Evolutionary conservation across 2,113 vertebrate species (phyloP).

Genomic region (Micronycteris hirsuta): DNA sequence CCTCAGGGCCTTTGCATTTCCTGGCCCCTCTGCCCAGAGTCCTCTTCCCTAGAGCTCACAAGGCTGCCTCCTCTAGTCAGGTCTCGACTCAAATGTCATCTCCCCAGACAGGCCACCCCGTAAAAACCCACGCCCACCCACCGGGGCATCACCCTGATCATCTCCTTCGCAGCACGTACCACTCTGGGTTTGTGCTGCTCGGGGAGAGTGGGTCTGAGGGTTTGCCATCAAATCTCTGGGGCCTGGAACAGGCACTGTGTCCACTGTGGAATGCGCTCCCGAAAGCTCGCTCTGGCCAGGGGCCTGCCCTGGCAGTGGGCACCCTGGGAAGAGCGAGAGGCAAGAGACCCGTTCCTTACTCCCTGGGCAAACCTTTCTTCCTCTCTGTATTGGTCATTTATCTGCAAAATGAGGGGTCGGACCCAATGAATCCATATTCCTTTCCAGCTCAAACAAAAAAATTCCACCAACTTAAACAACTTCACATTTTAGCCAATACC

Average conservation of each 20-base stretch:
- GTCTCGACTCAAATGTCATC: background rate
- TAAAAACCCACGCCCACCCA: background rate
- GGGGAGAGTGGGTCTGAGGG: background rate
- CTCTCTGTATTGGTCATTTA: background rate
- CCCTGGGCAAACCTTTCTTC: background rate
- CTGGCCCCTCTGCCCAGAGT: background rate
- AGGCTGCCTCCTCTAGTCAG: background rate
- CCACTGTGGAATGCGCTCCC: background rate
- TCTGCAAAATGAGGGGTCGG: background rate
- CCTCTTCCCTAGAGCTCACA: background rate
- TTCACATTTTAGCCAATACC: conserved; percentile 30
- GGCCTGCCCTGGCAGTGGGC: background rate
- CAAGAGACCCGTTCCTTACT: background rate
- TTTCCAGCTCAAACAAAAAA: conserved; percentile 63
- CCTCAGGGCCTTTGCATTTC: background rate
- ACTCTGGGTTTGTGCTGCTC: background rate
- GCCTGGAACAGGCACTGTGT: background rate
- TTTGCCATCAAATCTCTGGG: background rate
- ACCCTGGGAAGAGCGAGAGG: background rate
- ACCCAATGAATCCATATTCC: background rate
- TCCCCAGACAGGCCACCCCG: background rate
- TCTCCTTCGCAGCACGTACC: rapidly evolving
- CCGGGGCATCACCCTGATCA: background rate
- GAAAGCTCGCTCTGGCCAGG: background rate
- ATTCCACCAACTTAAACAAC: conserved; percentile 52